Conservation (phyloP, 1,140 invertebrate genomes). For the Procambarus clarkii region DNA sequence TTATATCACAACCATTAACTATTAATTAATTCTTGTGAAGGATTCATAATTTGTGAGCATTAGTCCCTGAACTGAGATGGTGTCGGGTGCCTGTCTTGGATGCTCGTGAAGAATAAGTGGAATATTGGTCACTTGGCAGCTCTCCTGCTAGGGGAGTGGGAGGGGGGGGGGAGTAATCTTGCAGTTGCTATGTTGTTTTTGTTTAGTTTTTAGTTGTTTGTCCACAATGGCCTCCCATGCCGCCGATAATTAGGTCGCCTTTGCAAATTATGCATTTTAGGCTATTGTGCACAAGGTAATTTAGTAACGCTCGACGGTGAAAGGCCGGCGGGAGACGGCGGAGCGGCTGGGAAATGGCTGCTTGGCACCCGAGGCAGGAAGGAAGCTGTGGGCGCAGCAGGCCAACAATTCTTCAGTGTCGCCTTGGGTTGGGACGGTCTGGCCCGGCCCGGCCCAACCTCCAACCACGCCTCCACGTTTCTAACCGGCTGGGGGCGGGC, state of each 20-base stretch:
- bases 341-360: background rate
- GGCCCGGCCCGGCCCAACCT: background rate
- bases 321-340: background rate
- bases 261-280: too few species aligned
- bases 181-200: background rate
- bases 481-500: background rate
- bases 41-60: background rate
- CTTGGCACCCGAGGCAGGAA: slow-evolving; percentile 43
- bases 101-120: background rate
- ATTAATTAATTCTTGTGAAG: background rate
- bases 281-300: too few species aligned
- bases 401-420: slow-evolving; percentile 63
- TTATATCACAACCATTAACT: background rate
- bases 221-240: too few species aligned
- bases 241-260: too few species aligned
- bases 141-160: background rate
- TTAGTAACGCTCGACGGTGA: background rate
- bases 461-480: background rate
- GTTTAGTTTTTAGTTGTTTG: too few species aligned
- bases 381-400: slow-evolving; percentile 13
- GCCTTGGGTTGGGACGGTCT: slow-evolving; percentile 47
- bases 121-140: background rate
- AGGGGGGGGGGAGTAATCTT: background rate
- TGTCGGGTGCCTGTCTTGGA: background rate
- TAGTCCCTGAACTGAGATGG: background rate